Percentiles rank a stretch among this genome's conserved stretches.
Conservation (phyloP, 2,113 vertebrate genomes). For the Saguinus imperator region DNA sequence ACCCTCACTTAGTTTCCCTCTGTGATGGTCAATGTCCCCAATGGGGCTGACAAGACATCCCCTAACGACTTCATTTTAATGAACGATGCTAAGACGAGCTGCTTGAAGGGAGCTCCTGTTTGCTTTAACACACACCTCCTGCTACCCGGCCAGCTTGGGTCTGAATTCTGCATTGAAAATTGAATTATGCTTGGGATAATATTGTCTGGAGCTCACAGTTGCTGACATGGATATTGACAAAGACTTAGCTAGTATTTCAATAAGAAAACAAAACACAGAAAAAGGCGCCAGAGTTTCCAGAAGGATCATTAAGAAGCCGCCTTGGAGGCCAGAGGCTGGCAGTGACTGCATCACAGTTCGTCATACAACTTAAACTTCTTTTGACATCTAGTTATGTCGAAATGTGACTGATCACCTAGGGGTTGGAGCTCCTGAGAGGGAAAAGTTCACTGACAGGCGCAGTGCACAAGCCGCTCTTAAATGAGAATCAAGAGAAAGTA, state of each 20-base stretch:
- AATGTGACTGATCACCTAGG: constrained; percentile 91
- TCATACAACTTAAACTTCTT: constrained; percentile 89
- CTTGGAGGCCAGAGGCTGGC: constrained; percentile 85
- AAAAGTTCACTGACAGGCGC: constrained; percentile 93
- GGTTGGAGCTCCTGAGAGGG: constrained; percentile 90
- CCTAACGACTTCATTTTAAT: constrained; percentile 67
- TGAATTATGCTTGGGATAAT: constrained; percentile 95
- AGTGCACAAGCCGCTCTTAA: constrained; percentile 90
- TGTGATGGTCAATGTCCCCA: not conserved
- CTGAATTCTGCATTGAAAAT: constrained; percentile 89
- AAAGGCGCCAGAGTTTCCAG: constrained; percentile 88
- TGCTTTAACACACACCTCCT: constrained; percentile 27
- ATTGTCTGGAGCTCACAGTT: constrained; percentile 93
- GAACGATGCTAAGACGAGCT: constrained; percentile 40
- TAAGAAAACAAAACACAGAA: constrained; percentile 96
- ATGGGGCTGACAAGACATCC: not conserved
- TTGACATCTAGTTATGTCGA: constrained; percentile 91
- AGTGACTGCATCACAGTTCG: constrained; percentile 84
- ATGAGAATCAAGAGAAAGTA: constrained; percentile 92
- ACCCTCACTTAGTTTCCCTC: not conserved
- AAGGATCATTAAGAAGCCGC: constrained; percentile 92
- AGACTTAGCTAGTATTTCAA: constrained; percentile 95
- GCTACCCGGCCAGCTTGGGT: constrained; percentile 87
- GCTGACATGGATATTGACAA: constrained; percentile 94
- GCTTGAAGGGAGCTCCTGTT: constrained; percentile 54